A percentile compares a stretch with the other conserved stretches of the same genome.
These are phyloP conservation scores for Brachymystax lenok DNA, from an alignment of 2,797 vertebrate genomes.

Conservation along the genomic window DNA sequence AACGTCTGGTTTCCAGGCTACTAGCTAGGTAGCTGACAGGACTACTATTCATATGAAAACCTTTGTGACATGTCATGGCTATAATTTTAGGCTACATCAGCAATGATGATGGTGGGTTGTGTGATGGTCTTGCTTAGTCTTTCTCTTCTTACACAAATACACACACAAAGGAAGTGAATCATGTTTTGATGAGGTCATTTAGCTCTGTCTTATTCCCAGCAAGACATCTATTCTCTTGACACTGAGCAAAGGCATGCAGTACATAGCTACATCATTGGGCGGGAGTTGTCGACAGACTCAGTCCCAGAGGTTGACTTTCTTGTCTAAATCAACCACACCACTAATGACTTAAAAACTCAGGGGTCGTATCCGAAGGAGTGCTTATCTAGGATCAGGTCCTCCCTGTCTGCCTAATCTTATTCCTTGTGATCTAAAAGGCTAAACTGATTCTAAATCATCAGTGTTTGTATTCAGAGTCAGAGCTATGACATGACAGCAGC, in stretches of 20 bases:
- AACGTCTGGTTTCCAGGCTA: too few species aligned
- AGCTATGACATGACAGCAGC: not conserved
- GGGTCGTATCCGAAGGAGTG: too few species aligned
- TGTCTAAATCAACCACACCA: not conserved
- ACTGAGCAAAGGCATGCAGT: too few species aligned
- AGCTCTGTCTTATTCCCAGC: slow-evolving; percentile 4
- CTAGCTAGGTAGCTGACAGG: not conserved
- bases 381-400: not conserved
- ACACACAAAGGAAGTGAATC: slow-evolving; percentile 44
- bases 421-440: not conserved
- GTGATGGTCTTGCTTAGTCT: not conserved
- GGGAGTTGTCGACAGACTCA: not conserved
- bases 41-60: not conserved
- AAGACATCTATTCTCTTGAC: not conserved
- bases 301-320: not conserved
- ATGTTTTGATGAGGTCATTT: slow-evolving; percentile 29
- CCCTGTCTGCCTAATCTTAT: not conserved
- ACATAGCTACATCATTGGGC: not conserved
- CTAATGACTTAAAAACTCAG: not conserved
- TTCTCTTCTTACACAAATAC: not conserved
- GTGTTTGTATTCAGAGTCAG: not conserved
- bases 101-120: not conserved
- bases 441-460: not conserved
- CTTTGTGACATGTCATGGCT: not conserved
- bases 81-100: not conserved